A percentile compares a stretch with the other conserved stretches of the same genome.
Evolutionary conservation across 1,140 invertebrate species (phyloP).

Genomic region (Heterodera schachtii): DNA sequence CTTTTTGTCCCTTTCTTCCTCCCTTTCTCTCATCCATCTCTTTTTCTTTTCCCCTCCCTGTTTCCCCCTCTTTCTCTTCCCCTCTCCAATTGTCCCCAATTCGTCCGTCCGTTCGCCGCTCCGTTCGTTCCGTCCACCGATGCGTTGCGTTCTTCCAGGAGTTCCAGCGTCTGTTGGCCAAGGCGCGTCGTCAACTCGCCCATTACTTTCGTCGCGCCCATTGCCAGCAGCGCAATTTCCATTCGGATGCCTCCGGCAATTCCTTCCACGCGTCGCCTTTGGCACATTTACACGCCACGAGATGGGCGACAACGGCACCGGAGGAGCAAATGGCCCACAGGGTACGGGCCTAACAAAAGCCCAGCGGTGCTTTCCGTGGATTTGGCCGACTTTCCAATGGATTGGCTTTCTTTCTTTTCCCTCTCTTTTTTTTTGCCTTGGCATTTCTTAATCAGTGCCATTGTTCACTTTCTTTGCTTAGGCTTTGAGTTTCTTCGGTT

Average conservation of each 20-base stretch:
- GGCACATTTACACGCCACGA: neutral
- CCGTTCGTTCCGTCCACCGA: neutral
- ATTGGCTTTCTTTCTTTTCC: neutral
- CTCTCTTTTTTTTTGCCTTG: neutral
- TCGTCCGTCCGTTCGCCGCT: neutral
- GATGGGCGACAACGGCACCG: neutral
- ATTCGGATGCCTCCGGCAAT: neutral
- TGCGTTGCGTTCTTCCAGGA: conserved; percentile 44
- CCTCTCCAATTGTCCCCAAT: neutral
- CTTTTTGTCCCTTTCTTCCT: too few relatives aligned
- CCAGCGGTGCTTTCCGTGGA: too few relatives aligned
- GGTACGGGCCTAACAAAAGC: neutral
- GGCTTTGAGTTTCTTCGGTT: too few relatives aligned
- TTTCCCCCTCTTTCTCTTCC: neutral
- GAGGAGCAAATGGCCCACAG: neutral
- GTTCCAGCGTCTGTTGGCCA: conserved; percentile 54
- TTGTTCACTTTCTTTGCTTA: neutral
- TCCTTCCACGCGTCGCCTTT: neutral
- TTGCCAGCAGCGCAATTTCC: conserved; percentile 32
- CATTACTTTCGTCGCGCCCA: conserved; percentile 45
- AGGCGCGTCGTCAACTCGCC: conserved; percentile 58
- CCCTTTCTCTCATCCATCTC: neutral
- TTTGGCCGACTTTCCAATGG: too few relatives aligned
- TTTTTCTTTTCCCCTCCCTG: neutral
- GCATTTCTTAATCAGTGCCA: neutral